These are phyloP conservation scores for Loriculus beryllinus DNA, from an alignment of 2,797 vertebrate species.

Conservation along the genomic window DNA sequence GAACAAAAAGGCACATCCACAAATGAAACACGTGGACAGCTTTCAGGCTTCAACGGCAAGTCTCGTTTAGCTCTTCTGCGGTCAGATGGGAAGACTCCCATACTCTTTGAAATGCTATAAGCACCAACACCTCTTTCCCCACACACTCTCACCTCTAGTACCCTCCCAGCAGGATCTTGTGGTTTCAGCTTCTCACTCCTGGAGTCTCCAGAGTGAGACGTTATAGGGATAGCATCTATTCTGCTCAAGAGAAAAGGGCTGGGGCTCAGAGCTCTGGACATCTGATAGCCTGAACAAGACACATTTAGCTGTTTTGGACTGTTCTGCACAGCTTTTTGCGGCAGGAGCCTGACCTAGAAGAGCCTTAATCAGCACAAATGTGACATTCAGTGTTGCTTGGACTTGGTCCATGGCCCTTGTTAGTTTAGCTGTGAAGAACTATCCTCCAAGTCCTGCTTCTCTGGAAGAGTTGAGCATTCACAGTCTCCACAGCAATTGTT, in stretches of 20 bases:
- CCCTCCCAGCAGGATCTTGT: background rate
- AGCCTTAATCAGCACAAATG: background rate
- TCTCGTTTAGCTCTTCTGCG: background rate
- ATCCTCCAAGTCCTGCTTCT: background rate
- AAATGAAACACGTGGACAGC: background rate
- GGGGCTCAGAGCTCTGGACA: background rate
- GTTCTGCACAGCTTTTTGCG: background rate
- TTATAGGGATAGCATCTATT: background rate
- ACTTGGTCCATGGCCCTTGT: background rate
- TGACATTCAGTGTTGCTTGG: background rate
- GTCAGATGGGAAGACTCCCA: background rate
- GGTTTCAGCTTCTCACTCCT: background rate
- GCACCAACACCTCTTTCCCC: background rate
- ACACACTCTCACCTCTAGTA: rapidly evolving
- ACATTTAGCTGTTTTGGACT: background rate
- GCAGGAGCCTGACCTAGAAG: background rate
- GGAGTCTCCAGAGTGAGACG: background rate
- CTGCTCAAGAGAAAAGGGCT: background rate
- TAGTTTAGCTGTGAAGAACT: background rate
- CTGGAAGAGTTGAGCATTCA: background rate
- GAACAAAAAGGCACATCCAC: background rate
- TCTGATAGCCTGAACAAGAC: rapidly evolving
- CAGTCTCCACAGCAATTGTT: background rate
- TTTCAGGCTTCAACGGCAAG: background rate
- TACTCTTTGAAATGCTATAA: background rate